These are phyloP conservation scores for Drosophila mimetica DNA, from an alignment of 2,888 invertebrate genomes.

Conservation along the genomic window DNA sequence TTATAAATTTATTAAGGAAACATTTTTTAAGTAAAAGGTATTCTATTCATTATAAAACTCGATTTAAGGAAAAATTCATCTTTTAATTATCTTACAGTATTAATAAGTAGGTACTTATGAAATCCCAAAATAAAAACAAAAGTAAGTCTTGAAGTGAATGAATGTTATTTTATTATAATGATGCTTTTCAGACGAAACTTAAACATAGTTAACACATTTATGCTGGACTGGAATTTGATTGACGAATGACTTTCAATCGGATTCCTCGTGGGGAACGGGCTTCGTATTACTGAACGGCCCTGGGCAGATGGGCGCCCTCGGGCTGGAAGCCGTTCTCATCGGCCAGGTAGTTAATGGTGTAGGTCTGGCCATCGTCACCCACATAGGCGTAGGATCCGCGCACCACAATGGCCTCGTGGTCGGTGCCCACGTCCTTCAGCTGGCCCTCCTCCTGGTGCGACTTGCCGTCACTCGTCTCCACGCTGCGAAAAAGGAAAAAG, in stretches of 20 bases:
- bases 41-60: too few species aligned
- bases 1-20: background rate
- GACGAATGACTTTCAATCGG: slow-evolving; percentile 10
- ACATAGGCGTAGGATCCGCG: slow-evolving; percentile 87
- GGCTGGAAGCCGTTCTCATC: slow-evolving; percentile 84
- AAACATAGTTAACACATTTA: slow-evolving; percentile 79
- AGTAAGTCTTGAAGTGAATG: slow-evolving; percentile 3
- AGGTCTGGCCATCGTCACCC: slow-evolving; percentile 87
- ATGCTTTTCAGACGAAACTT: slow-evolving; percentile 47
- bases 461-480: slow-evolving; percentile 88
- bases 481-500: slow-evolving; percentile 82
- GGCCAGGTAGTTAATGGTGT: slow-evolving; percentile 84
- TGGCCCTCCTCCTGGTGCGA: slow-evolving; percentile 87
- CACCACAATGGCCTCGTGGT: slow-evolving; percentile 87
- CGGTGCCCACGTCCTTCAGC: slow-evolving; percentile 87
- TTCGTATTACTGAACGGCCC: slow-evolving; percentile 60
- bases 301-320: slow-evolving; percentile 84
- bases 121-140: background rate
- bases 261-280: background rate
- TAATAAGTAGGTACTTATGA: background rate
- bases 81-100: too few species aligned
- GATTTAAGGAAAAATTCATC: too few species aligned
- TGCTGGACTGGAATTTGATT: slow-evolving; percentile 27
- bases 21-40: too few species aligned
- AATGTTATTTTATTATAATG: slow-evolving; percentile 10